phyloP scores from a whole-genome alignment of 2,797 vertebrate genomes.

The Peromyscus nudipes region DNA sequence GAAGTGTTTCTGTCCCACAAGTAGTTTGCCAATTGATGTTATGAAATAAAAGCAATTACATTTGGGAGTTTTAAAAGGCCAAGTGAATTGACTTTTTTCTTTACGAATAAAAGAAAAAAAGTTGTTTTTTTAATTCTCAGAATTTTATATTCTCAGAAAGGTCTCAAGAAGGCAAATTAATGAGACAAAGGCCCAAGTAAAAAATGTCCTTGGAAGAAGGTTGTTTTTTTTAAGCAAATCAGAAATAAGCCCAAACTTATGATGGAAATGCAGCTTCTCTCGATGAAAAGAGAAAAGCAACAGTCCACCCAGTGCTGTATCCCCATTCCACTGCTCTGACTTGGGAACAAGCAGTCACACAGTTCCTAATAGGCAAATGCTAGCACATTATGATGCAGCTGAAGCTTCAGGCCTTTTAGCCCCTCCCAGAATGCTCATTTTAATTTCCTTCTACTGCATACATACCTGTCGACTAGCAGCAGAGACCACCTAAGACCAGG shows the following conservation, averaged over 20 bases:
- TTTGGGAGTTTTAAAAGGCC: not conserved
- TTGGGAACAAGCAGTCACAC: not conserved
- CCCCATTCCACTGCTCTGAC: slow-evolving; percentile 1
- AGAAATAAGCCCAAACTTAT: not conserved
- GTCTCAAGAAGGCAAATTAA: slow-evolving; percentile 9
- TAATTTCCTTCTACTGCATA: not conserved
- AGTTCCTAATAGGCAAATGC: not conserved
- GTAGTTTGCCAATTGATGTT: slow-evolving; percentile 45
- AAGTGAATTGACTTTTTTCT: slow-evolving; percentile 18
- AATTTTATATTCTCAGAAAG: not conserved
- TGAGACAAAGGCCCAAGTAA: not conserved
- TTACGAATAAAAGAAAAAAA: not conserved
- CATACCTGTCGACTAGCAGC: fast-evolving
- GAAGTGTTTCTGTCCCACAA: not conserved
- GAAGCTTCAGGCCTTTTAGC: not conserved
- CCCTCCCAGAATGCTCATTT: not conserved
- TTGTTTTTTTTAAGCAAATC: not conserved
- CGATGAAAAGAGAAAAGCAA: not conserved
- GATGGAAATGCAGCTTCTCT: slow-evolving; percentile 6
- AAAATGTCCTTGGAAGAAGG: not conserved
- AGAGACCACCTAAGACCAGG: not conserved
- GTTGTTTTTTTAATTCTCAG: not conserved
- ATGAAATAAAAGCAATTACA: slow-evolving; percentile 25
- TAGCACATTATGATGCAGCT: not conserved
- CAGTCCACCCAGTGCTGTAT: not conserved